A percentile compares a stretch with the other conserved stretches of the same genome.
Evolutionary conservation across 2,113 vertebrate species (phyloP).

Genomic region (Gallinago media): DNA sequence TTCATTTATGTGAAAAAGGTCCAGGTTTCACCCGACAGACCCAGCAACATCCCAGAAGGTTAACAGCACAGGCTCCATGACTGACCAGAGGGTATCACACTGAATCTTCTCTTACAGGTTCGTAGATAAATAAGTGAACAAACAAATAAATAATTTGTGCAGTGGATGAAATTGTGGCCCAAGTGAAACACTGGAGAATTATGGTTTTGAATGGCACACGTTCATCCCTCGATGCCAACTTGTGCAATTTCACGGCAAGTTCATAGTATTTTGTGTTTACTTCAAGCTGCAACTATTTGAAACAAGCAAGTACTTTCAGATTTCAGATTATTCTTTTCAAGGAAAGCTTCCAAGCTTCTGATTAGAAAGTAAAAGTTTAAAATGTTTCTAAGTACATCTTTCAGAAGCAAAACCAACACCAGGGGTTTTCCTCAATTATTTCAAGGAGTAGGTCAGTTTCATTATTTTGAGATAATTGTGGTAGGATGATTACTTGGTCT

Average conservation of each 20-base stretch:
- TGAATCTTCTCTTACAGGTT: not conserved
- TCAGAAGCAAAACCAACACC: not conserved
- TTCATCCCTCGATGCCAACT: not conserved
- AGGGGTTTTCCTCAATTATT: not conserved
- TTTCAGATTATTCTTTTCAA: not conserved
- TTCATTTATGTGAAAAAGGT: not conserved
- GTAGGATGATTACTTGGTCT: not conserved
- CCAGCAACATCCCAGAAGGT: not conserved
- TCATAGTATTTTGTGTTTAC: not conserved
- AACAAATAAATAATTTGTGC: not conserved
- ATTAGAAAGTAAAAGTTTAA: not conserved
- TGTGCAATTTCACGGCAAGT: not conserved
- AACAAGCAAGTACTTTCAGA: not conserved
- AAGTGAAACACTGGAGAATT: not conserved
- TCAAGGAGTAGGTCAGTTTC: not conserved
- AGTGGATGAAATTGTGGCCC: not conserved
- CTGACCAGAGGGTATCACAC: accelerated
- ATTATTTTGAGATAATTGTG: not conserved
- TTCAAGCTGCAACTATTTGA: not conserved
- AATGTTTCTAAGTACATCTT: not conserved
- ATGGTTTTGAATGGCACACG: not conserved
- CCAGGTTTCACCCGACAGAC: not conserved
- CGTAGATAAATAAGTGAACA: not conserved
- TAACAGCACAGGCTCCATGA: not conserved
- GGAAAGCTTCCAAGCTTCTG: not conserved